Evolutionary conservation across 2,113 vertebrate species (phyloP), one percentile per base, ranked within the genome.

Genomic region (Clinocottus analis): DNA sequence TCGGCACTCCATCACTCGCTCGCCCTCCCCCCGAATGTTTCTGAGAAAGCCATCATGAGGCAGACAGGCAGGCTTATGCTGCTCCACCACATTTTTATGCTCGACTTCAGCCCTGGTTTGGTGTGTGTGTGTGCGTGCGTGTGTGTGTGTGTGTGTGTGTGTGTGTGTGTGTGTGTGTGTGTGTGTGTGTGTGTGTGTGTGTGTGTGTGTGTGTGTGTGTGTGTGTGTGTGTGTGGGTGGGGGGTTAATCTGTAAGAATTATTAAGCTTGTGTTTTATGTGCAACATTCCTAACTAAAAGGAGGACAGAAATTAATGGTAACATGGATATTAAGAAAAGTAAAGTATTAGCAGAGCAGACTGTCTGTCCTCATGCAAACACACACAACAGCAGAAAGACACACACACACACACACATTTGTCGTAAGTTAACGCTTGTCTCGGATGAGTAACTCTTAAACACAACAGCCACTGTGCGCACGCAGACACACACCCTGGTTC

Each of bases 1-100:
- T 29, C 35, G 5, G 43, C 72, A 71, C 66, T 74, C 60, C 71
- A 87, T 86, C 85, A 82, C 49, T 37, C 1, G 29, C 29, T 6
- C 75, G 47, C 77, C 51, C 33, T 72, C 60, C 61, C 77, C 12
- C 56, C 64, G 16, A 55, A 59, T 29, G 69, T 79, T 80, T 84
- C 89, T 90, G 89, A 90, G 85, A 93, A 92, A 94, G 86, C 75
- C 84, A 90, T 91, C 89, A 88, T 56, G 55, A 60, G 53, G 55
- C 51, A 64, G 75, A 72, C 82, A 85, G 84, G 69, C 59, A 49
- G 75, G 75, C 89, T 91, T 82, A 88, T 82, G 74, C 80, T 37
- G 80, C 82, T 85, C 65, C 60, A 82, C 83, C 72, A 79, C 88
- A 87, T 75, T 85, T 77, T 49, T 87, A 65, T 77, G 82, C 47